Conservation (phyloP, 2,888 invertebrate species). For the Leptinotarsa peninsularis region DNA sequence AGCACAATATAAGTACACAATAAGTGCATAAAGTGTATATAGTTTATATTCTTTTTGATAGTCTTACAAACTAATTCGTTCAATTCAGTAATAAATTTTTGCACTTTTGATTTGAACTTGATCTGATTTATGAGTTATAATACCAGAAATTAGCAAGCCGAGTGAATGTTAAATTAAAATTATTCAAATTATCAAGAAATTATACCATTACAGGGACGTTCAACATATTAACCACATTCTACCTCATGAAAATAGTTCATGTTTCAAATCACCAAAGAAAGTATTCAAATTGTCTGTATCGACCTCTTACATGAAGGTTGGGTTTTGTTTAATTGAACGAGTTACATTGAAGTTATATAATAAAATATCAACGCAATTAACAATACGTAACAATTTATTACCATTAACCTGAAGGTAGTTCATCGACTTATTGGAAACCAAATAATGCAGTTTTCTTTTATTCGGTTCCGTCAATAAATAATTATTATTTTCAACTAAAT, state of each 20-base stretch:
- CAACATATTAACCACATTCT: background rate
- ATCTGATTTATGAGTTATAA: no score
- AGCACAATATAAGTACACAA: no score
- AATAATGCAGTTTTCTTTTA: background rate
- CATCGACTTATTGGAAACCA: background rate
- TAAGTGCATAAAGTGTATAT: no score
- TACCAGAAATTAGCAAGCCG: no score
- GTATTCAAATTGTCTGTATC: background rate
- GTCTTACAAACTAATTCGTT: no score
- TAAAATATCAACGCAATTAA: background rate
- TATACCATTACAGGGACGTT: background rate
- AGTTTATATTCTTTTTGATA: no score
- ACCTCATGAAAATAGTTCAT: background rate
- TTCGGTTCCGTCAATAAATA: background rate
- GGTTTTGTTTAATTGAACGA: background rate
- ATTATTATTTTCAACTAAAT: background rate
- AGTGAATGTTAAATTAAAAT: no score
- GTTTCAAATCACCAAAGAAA: background rate
- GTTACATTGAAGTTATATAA: background rate
- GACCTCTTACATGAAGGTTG: slow-evolving; percentile 1
- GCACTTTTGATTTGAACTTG: no score
- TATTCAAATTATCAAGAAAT: no score
- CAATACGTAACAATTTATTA: background rate
- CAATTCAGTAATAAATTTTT: no score
- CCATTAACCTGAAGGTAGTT: background rate